These are phyloP conservation scores for Piaya cayana DNA, from an alignment of 2,113 vertebrate species.

Conservation along the genomic window DNA sequence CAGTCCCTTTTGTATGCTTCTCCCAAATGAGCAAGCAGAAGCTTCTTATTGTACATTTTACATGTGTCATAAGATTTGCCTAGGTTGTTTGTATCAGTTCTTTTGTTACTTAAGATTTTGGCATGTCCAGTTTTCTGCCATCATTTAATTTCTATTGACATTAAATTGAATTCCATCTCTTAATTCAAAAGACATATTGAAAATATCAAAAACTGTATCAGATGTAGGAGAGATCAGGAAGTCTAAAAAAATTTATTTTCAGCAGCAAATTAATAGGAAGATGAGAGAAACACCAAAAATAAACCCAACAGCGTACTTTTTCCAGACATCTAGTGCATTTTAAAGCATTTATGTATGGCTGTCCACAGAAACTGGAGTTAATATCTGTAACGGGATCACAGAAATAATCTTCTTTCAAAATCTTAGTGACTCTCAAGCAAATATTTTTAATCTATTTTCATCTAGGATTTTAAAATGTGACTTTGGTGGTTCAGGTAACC, in stretches of 20 bases:
- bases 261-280: background rate
- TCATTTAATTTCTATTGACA: background rate
- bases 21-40: background rate
- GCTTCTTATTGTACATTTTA: background rate
- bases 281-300: background rate
- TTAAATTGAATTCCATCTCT: background rate
- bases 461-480: background rate
- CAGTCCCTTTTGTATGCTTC: background rate
- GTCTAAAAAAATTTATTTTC: background rate
- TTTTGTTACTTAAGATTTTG: background rate
- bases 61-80: background rate
- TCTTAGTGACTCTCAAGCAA: background rate
- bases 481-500: background rate
- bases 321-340: background rate
- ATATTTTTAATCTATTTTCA: background rate
- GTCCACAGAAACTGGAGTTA: background rate
- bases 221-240: background rate
- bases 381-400: background rate
- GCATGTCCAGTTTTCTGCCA: background rate
- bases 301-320: background rate
- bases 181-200: background rate
- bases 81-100: background rate
- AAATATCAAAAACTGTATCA: background rate
- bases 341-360: background rate
- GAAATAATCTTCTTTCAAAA: background rate